Evolutionary conservation across 2,113 vertebrate genomes (phyloP), one percentile per base, ranked within the genome.

Genomic region (Trichechus manatus): DNA sequence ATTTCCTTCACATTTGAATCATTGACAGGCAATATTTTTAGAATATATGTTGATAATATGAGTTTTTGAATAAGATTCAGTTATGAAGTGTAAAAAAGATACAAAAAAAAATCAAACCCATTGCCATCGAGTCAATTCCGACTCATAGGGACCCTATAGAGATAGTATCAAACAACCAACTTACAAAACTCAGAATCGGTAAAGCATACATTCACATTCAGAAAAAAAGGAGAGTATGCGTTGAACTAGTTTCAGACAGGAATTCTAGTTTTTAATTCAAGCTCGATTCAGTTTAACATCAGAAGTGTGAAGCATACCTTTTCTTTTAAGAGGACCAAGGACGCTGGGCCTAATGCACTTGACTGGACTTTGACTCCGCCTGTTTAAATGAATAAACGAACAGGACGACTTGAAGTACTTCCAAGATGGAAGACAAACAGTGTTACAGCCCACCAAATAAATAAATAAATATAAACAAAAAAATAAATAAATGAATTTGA

Each of bases 271-370:
- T 82, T 80, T 93, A 97, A 87, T 61, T 87, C 80, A 96, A 84
- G 47, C 33, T 89, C n/a, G 6, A 53, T 44, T 63, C 72, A 39
- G 47, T 90, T 96, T 88, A 93, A 74, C 47, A 93, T 19, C 83
- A 96, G 56, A 96, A 93, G 25, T 15, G 19, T 66, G 31, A 89
- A 9, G 4, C 96, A n/a, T 97, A 99, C 99, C 99, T 99, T 99
- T 99, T 91, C 99, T 99, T 98, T 99, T 99, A 56, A 99, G 98
- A 39, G 99, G 99, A 77, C 99, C 99, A 66, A 99, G 99, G 95
- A 99, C 99, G 98, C 99, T 99, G 97, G 99, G 99, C 97, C 99
- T 99, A 98, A 99, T 99, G 96, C 99, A 99, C 98, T 99, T 99
- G 98, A 99, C 99, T 3, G 99, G 99, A 98, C 99, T 99, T 97